Conservation (phyloP, 2,113 vertebrate genomes). For the Heterochromis multidens region DNA sequence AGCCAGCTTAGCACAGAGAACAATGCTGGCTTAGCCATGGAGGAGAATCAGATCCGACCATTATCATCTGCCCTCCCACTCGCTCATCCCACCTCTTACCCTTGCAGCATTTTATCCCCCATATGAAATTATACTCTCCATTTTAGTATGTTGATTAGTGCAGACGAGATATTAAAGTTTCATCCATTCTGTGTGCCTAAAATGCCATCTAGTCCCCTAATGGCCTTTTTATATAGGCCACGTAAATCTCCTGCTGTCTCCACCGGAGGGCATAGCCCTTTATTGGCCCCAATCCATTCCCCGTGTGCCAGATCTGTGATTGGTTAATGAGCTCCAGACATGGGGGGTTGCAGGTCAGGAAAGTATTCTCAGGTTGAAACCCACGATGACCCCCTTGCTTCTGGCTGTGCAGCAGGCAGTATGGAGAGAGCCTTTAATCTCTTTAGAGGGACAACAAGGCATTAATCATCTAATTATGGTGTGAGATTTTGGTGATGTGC, state of each 20-base stretch:
- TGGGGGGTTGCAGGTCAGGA: conserved; percentile 21
- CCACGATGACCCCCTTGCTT: conserved; percentile 31
- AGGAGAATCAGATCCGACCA: conserved; percentile 3
- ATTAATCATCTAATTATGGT: conserved; percentile 41
- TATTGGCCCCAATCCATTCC: conserved; percentile 42
- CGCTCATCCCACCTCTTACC: conserved; percentile 10
- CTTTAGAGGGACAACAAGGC: neutral
- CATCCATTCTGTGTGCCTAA: conserved; percentile 42
- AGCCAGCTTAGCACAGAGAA: conserved; percentile 31
- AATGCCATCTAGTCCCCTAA: conserved; percentile 68
- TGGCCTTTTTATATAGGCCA: conserved; percentile 63
- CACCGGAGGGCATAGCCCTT: conserved; percentile 38
- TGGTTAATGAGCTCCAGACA: conserved; percentile 67
- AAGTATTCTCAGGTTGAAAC: conserved; percentile 28
- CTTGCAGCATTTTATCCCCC: conserved; percentile 31
- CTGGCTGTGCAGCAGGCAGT: neutral
- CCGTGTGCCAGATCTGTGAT: conserved; percentile 17
- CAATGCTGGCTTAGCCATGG: conserved; percentile 28
- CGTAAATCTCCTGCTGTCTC: conserved; percentile 71
- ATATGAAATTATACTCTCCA: conserved; percentile 15
- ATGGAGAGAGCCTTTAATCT: conserved; percentile 21
- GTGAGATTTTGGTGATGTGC: neutral
- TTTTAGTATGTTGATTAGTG: conserved; percentile 57
- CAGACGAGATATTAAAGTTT: conserved; percentile 53
- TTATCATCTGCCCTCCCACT: conserved; percentile 24